Evolutionary conservation across 2,113 vertebrate species (phyloP), one percentile per base, ranked within the genome.

Genomic region (Sigmodon hispidus): DNA sequence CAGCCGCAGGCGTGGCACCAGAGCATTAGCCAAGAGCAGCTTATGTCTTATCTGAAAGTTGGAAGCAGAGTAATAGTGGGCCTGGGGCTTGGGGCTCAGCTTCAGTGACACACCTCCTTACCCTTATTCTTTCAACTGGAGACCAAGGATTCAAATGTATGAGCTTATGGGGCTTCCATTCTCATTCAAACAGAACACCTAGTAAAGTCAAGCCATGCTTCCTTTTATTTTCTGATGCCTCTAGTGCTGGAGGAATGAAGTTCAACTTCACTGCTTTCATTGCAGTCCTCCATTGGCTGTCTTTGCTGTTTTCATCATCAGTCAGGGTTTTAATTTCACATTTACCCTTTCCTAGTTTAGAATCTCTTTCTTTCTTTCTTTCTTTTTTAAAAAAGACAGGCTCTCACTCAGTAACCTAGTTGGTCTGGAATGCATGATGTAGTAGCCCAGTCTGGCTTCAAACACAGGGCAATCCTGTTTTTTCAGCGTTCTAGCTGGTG

Each of bases 201-300:
- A 29, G 67, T 79, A 73, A 92, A 73, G 90, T 84, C 76, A 91
- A 70, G 80, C 36, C 31, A 63, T 59, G 29, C 19, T 70, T 96
- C 21, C 43, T 92, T 95, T 92, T 94, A 75, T 95, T 57, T 93
- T 83, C 55, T 93, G 81, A 76, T 89, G 57, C 29, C 89, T 72
- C 50, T 87, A 87, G 19, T 84, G 92, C 36, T 90, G 87, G 75
- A 89, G 55, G 48, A 90, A 61, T 61, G 43, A 59, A 83, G 15
- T 89, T 94, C 72, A 50, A 40, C 26, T 91, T 87, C 59, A 73
- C 40, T 55, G 48, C 63, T 52, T 69, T 89, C 75, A 77, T 77
- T 94, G 76, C 52, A 0, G 45, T 52, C 40, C 22, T 95, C 55
- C 59, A 48, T 96, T 96, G 87, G 50, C 12, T 92, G 3, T 72